A percentile compares a stretch with the other conserved stretches of the same genome.
Conservation (phyloP, 2,888 invertebrate genomes). For the Dicyrtomina minuta region DNA sequence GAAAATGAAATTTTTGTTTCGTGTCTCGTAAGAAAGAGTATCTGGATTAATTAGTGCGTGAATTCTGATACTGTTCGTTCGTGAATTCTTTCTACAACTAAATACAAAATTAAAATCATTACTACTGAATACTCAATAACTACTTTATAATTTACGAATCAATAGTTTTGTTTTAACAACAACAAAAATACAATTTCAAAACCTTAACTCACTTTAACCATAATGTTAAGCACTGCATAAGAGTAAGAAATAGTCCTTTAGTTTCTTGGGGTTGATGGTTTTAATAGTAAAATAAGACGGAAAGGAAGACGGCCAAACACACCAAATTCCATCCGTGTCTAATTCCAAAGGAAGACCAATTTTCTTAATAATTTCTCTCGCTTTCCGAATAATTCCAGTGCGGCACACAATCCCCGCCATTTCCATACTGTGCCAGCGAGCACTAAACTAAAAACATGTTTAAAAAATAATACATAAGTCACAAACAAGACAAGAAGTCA, state of each 20-base stretch:
- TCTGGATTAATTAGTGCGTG: slow-evolving; percentile 73
- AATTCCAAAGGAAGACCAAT: slow-evolving; percentile 89
- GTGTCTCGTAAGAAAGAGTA: slow-evolving; percentile 68
- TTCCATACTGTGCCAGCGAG: slow-evolving; percentile 99
- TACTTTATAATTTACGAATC: not conserved
- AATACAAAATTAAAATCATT: slow-evolving; percentile 1
- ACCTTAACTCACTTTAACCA: slow-evolving; percentile 88
- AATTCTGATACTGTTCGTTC: slow-evolving; percentile 95
- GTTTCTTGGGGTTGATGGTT: slow-evolving; percentile 78
- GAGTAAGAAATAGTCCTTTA: slow-evolving; percentile 91
- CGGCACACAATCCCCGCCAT: slow-evolving; percentile 99
- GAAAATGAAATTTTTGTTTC: slow-evolving; percentile 95
- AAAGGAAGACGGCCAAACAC: slow-evolving; percentile 91
- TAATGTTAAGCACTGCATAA: slow-evolving; percentile 92
- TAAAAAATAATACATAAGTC: not conserved
- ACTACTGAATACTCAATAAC: not conserved
- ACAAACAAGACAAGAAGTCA: no score
- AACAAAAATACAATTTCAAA: not conserved
- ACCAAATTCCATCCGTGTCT: slow-evolving; percentile 99
- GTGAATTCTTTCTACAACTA: slow-evolving; percentile 78
- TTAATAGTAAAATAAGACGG: slow-evolving; percentile 89
- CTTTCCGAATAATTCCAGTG: slow-evolving; percentile 95
- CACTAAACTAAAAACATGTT: no score
- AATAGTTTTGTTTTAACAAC: no score
- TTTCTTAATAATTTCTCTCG: slow-evolving; percentile 93